Percentiles rank a stretch among this genome's conserved stretches.
Evolutionary conservation across 1,140 invertebrate genomes (phyloP).

Genomic region (Heliothis subflexa): DNA sequence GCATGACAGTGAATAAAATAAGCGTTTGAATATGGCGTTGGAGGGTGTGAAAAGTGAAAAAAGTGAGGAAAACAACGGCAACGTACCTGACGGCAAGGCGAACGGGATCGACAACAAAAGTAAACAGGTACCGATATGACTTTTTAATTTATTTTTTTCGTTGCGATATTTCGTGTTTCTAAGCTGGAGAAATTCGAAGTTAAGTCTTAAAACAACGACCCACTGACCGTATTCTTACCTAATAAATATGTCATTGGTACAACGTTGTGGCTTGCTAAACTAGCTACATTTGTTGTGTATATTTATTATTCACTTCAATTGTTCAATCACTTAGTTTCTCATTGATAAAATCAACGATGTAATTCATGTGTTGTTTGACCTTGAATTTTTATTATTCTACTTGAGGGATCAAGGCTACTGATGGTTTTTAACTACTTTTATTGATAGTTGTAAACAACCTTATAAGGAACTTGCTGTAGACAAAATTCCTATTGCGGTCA

Average conservation of each 20-base stretch:
- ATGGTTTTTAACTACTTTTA: constrained; percentile 5
- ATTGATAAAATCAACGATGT: constrained; percentile 27
- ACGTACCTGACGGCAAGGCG: constrained; percentile 78
- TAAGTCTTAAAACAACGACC: neutral
- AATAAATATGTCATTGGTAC: constrained; percentile 8
- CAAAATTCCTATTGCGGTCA: neutral
- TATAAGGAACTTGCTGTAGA: neutral
- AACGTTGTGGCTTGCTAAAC: neutral
- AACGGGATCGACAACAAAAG: constrained; percentile 84
- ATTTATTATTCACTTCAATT: constrained; percentile 22
- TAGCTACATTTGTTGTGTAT: neutral
- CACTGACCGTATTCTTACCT: neutral
- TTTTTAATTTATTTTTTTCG: constrained; percentile 55
- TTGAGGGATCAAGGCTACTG: constrained; percentile 2
- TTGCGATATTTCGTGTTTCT: constrained; percentile 46
- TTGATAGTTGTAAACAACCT: neutral
- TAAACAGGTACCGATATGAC: constrained; percentile 80
- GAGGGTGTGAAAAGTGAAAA: constrained; percentile 86
- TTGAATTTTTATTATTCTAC: constrained; percentile 31
- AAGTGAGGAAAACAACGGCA: constrained; percentile 83
- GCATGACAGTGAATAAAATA: constrained; percentile 83
- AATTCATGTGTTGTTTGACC: constrained; percentile 24
- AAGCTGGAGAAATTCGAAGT: constrained; percentile 23
- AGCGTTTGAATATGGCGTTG: constrained; percentile 81
- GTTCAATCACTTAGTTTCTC: constrained; percentile 11